Base-by-base conservation (phyloP, 2,888 invertebrate genomes). In the Hypomecis punctinalis region DNA sequence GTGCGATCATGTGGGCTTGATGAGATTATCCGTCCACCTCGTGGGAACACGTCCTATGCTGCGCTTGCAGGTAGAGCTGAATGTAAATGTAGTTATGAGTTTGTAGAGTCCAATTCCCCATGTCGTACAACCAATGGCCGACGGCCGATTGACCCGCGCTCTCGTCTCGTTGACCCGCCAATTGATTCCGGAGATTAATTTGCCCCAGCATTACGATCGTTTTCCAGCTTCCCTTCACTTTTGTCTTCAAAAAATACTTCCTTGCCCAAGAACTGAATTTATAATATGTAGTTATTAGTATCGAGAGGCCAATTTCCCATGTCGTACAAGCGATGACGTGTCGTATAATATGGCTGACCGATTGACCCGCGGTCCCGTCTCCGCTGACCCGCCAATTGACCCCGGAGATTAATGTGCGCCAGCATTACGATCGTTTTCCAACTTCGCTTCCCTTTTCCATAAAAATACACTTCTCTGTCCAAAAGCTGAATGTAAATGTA, bases 171-270 rank as follows among this genome's bases (percentile, higher is more conserved):
- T 42, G 65, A 52, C 65, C 61, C 48, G 11, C 40, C 61, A 57
- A 61, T 65, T 65, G 61, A 61, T 43, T 57, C 58, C 56, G n/a
- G 43, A 48, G 53, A 63, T 63, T 54, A 63, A 63, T 63, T 53
- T 58, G 58, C 54, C 58, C 63, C 47, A 42, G 37, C 63, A 57
- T 48, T 58, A 53, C 13, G 10, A 40, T 63, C 52, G 58, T 23
- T 23, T 23, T 23, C 3, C 23, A 23, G 3, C 23, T 2, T 23
- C 3, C 3, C 23, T 23, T 23, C 23, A 1, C 23, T 1, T 23
- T 23, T 23, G n/a, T 3, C 23, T 3, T 23, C 1, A 23, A 23
- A 23, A 23, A 23, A 23, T 3, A 23, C 23, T 23, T 23, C 3
- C 3, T 3, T 23, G 23, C 3, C 3, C 23, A 23, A 23, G 3